These are phyloP conservation scores for Pyrgus malvae DNA, from an alignment of 2,888 invertebrate species.

Conservation along the genomic window DNA sequence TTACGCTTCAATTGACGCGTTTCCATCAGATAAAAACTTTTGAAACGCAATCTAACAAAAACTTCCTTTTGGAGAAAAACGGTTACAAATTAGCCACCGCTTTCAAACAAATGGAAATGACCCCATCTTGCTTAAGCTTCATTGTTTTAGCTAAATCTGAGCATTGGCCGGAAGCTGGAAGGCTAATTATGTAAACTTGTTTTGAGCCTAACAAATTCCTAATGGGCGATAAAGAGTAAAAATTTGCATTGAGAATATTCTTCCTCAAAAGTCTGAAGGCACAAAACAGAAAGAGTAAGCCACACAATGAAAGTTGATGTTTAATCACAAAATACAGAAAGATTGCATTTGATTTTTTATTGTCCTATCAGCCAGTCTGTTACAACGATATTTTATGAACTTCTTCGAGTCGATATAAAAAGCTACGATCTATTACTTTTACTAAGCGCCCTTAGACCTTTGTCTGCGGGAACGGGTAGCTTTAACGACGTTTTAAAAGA, in stretches of 20 bases:
- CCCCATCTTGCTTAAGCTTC: constrained; percentile 32
- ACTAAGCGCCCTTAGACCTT: constrained; percentile 56
- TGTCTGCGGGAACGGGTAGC: constrained; percentile 72
- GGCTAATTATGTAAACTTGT: constrained; percentile 74
- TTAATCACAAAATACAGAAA: no score
- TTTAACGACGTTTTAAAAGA: constrained; percentile 82
- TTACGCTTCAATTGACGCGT: neutral
- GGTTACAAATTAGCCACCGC: constrained; percentile 18
- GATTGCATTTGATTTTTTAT: no score
- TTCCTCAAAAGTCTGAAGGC: constrained; percentile 79
- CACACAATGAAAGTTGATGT: no score
- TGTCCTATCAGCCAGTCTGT: no score
- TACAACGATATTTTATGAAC: no score
- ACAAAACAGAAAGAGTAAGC: no score
- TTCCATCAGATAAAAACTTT: no score
- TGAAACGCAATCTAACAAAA: no score
- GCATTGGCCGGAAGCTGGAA: constrained; percentile 33
- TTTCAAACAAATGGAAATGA: constrained; percentile 20
- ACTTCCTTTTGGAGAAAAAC: no score
- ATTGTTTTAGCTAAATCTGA: constrained; percentile 34
- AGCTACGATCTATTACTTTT: no score
- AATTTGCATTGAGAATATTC: constrained; percentile 80
- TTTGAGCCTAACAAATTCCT: constrained; percentile 71
- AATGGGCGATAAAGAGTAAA: constrained; percentile 77
- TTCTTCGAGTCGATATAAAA: no score